Conservation (phyloP, 2,113 vertebrate genomes). For the Melanostigma gelatinosum region DNA sequence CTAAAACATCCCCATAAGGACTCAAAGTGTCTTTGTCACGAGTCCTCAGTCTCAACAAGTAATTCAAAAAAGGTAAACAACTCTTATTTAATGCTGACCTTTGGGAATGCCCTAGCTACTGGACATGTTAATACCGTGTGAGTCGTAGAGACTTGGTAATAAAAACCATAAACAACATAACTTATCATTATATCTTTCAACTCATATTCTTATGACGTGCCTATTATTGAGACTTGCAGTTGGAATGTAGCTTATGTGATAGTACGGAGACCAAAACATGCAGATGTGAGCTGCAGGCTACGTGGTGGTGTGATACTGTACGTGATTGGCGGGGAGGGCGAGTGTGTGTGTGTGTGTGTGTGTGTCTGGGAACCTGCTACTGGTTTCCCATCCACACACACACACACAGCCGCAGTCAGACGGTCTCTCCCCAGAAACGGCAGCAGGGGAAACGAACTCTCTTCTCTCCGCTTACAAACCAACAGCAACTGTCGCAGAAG, state of each 20-base stretch:
- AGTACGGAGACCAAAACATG: neutral
- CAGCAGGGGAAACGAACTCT: slow-evolving; percentile 28
- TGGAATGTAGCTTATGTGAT: neutral
- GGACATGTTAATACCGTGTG: neutral
- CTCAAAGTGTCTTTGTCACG: neutral
- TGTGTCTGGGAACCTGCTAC: slow-evolving; percentile 68
- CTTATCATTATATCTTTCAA: neutral
- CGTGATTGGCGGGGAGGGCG: slow-evolving; percentile 59
- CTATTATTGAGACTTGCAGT: neutral
- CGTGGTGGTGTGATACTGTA: slow-evolving; percentile 40
- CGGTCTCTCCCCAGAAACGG: slow-evolving; percentile 19
- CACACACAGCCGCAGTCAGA: slow-evolving; percentile 16
- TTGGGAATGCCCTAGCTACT: neutral
- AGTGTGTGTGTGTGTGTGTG: slow-evolving; percentile 3
- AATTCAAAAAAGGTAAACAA: neutral
- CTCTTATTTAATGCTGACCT: neutral
- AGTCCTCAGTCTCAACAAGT: neutral
- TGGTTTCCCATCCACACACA: slow-evolving; percentile 34
- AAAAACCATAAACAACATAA: neutral
- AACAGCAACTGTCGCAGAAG: slow-evolving; percentile 17
- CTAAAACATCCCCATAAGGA: neutral
- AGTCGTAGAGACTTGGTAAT: neutral
- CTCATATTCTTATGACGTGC: neutral
- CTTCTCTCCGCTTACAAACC: neutral
- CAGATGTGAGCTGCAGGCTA: neutral